Evolutionary conservation across 2,888 invertebrate genomes (phyloP).

Genomic region (Onchidella celtica): DNA sequence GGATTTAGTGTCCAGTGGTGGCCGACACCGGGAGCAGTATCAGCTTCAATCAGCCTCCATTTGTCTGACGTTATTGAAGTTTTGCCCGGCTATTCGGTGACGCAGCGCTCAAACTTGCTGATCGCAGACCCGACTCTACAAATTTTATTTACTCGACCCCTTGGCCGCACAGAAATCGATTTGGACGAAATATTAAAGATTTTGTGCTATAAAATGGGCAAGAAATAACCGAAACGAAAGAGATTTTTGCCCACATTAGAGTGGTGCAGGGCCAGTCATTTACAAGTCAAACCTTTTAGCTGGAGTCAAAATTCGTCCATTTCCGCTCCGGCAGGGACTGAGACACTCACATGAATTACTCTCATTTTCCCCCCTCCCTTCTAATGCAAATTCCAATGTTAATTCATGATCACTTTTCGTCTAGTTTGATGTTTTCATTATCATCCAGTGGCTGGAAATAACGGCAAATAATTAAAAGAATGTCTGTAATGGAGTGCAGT

Average conservation of each 20-base stretch:
- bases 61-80: conserved; percentile 45
- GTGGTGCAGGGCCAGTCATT: conserved; percentile 5
- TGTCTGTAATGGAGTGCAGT: too few relatives aligned
- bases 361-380: background rate
- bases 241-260: background rate
- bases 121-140: background rate
- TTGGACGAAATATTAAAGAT: conserved; percentile 36
- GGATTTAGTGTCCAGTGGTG: background rate
- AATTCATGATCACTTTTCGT: too few relatives aligned
- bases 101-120: background rate
- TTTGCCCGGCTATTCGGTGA: conserved; percentile 18
- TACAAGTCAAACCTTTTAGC: conserved; percentile 30
- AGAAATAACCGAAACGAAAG: background rate
- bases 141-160: conserved; percentile 35
- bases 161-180: background rate
- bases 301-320: conserved; percentile 14
- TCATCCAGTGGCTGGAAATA: too few relatives aligned
- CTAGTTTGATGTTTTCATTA: too few relatives aligned
- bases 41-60: conserved; percentile 44
- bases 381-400: too few relatives aligned
- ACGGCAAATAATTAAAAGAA: too few relatives aligned
- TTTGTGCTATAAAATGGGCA: conserved; percentile 17
- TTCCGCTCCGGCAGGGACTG: background rate
- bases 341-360: conserved; percentile 5
- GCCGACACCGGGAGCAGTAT: conserved; percentile 27